phyloP scores from a whole-genome alignment of 2,797 vertebrate genomes.

The Paedocypris micromegethes region DNA sequence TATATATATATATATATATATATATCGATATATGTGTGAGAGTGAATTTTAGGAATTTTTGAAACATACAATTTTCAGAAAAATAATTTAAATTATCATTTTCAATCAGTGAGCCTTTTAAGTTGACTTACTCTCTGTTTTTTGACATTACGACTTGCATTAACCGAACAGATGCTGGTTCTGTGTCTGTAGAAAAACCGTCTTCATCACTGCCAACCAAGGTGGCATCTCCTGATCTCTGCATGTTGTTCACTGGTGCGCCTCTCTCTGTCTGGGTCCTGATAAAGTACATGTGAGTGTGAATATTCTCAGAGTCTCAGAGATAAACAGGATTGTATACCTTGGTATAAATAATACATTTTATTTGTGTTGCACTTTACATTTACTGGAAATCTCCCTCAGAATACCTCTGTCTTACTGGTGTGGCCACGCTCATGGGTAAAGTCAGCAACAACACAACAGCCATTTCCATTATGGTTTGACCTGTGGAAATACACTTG shows the following conservation, averaged over 20 bases:
- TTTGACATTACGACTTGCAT: constrained; percentile 16
- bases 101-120: too few species aligned
- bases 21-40: too few species aligned
- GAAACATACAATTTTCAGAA: too few species aligned
- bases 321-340: too few species aligned
- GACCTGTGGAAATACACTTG: constrained; percentile 46
- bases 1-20: too few species aligned
- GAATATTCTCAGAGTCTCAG: background rate
- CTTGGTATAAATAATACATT: too few species aligned
- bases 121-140: constrained; percentile 27
- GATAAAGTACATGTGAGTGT: background rate
- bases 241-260: constrained; percentile 26
- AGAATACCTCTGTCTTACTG: constrained; percentile 47
- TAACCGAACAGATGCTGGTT: background rate
- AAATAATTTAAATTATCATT: too few species aligned
- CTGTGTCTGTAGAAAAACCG: background rate
- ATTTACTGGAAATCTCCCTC: background rate
- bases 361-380: too few species aligned
- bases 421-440: constrained; percentile 54
- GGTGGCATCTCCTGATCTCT: constrained; percentile 37
- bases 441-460: constrained; percentile 62
- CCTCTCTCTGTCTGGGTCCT: constrained; percentile 50
- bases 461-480: constrained; percentile 61
- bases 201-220: constrained; percentile 29
- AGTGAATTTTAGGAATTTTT: too few species aligned